phyloP scores from a whole-genome alignment of 2,888 invertebrate genomes.

The Cephalotes varians region DNA sequence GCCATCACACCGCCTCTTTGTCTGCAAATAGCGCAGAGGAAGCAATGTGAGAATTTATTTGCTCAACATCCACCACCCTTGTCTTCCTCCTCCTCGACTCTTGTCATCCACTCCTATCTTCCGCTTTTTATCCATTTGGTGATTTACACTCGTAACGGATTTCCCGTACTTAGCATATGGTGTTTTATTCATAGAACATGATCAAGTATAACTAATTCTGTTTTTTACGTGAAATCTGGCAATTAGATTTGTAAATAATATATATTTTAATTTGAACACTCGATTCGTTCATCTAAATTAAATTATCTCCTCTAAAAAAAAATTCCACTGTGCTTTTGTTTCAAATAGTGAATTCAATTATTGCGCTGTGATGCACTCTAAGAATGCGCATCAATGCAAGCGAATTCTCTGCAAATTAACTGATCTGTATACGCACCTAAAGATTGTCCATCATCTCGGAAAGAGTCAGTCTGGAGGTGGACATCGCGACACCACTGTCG shows the following conservation, averaged over 20 bases:
- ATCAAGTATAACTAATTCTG: background rate
- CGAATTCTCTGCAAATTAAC: background rate
- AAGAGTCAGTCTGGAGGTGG: constrained; percentile 89
- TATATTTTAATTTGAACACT: background rate
- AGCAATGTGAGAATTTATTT: constrained; percentile 70
- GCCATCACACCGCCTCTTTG: constrained; percentile 79
- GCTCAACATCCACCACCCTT: constrained; percentile 56
- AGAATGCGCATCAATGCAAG: too few relatives aligned
- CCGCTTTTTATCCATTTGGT: constrained; percentile 43
- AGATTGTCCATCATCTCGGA: constrained; percentile 88
- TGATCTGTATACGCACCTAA: constrained; percentile 78
- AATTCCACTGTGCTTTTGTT: background rate
- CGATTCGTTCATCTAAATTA: background rate
- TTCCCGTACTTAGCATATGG: background rate
- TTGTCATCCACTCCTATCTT: constrained; percentile 16
- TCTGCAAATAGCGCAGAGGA: constrained; percentile 77
- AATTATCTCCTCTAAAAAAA: background rate
- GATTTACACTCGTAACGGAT: constrained; percentile 39
- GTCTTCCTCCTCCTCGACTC: background rate
- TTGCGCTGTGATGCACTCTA: too few relatives aligned
- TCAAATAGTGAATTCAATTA: background rate
- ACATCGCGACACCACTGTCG: constrained; percentile 91
- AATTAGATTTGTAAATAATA: constrained; percentile 4
- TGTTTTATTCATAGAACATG: background rate
- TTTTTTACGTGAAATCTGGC: background rate